A percentile compares a stretch with the other conserved stretches of the same genome.
phyloP scores from a whole-genome alignment of 2,797 vertebrate species.

The Aselliscus stoliczkanus region DNA sequence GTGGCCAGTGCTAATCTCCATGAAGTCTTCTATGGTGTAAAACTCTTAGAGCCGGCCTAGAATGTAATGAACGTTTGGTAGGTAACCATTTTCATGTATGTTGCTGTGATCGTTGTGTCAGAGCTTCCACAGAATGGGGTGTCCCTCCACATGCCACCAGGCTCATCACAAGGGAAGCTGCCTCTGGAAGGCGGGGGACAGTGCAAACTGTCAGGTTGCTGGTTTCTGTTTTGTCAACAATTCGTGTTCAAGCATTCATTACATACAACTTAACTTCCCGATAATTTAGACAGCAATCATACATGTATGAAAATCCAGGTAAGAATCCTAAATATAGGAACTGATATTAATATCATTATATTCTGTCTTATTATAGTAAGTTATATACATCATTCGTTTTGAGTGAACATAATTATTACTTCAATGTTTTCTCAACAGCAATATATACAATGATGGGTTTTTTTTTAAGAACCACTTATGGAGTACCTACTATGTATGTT shows the following conservation, averaged over 20 bases:
- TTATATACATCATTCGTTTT: neutral
- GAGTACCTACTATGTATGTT: neutral
- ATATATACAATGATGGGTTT: neutral
- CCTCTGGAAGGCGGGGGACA: accelerated
- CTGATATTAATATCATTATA: neutral
- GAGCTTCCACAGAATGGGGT: neutral
- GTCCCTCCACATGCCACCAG: accelerated
- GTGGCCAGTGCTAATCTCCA: neutral
- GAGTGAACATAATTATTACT: neutral
- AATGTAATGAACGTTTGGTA: accelerated
- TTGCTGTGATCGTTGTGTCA: too few relatives aligned
- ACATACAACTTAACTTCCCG: neutral
- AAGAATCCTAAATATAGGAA: neutral
- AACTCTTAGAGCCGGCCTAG: neutral
- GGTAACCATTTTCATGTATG: too few relatives aligned
- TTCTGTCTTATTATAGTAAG: neutral
- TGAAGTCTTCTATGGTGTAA: neutral
- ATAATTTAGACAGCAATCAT: neutral
- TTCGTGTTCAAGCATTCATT: neutral
- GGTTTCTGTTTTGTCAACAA: neutral
- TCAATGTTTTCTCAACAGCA: neutral
- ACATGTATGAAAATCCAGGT: neutral
- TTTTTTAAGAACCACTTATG: neutral
- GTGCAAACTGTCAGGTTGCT: neutral
- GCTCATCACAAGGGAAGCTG: neutral